Evolutionary conservation across 2,113 vertebrate genomes (phyloP), one percentile per base, ranked within the genome.

Genomic region (Merops nubicus): DNA sequence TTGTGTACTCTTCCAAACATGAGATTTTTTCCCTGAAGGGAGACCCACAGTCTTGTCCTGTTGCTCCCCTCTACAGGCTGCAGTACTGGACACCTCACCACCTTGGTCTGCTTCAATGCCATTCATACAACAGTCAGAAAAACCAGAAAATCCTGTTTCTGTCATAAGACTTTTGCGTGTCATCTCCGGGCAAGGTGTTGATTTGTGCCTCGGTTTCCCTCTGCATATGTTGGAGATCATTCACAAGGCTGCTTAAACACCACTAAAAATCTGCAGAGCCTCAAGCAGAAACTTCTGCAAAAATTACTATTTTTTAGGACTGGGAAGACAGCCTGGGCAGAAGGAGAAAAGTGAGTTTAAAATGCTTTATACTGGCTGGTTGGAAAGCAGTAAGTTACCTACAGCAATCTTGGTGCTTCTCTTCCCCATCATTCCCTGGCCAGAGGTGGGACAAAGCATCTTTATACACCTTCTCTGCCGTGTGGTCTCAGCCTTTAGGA

Each of bases 171-270:
- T 25, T 62, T 15, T 75, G 8, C 28, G 28, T 0, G 1, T 31
- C 5, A 26, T 15, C 28, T 15, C 26, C 48, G 38, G 19, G 29
- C 7, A 40, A 74, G 40, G 9, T 0, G 2, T 4, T 43, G 12
- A 11, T 28, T 36, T 31, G 5, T 91, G 76, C 76, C 96, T 95
- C 93, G 22, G 78, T 94, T 93, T 94, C 59, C 72, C 34, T 53
- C 40, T 21, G 8, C 1, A 4, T 12, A 42, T 59, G 12, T 4
- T 60, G 17, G 33, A 68, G 19, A 31, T 36, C 3, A 1, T 50
- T 90, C 12, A 20, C 29, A 53, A 50, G 28, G 20, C 12, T 75
- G 34, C 12, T 84, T 50, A 65, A 22, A 21, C 59, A 11, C 3
- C 11, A 5, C 1, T 65, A 53, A 68, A 83, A 76, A 82, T 7